Evolutionary conservation across 2,888 invertebrate species (phyloP).

Genomic region (Yponomeuta malinellus): DNA sequence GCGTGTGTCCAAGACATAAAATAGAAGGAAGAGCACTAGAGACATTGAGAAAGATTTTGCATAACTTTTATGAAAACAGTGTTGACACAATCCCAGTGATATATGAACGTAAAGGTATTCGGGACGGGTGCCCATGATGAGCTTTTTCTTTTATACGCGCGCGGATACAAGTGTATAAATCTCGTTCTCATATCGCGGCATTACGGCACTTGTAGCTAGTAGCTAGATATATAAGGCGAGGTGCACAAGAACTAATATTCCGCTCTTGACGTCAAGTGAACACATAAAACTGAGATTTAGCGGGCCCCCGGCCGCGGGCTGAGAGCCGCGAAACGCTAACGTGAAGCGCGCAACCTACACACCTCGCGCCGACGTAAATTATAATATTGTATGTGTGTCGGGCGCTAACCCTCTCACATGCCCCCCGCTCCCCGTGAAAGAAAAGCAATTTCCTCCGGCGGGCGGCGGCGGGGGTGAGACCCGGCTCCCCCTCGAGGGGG

Average conservation of each 20-base stretch:
- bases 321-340: slow-evolving; percentile 71
- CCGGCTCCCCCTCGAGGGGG: slow-evolving; percentile 14
- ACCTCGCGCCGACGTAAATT: slow-evolving; percentile 75
- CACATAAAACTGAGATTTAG: slow-evolving; percentile 76
- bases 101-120: slow-evolving; percentile 5
- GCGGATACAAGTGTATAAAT: slow-evolving; percentile 8
- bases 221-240: slow-evolving; percentile 50
- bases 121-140: slow-evolving; percentile 5
- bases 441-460: slow-evolving; percentile 74
- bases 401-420: slow-evolving; percentile 67
- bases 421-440: slow-evolving; percentile 65
- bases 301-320: slow-evolving; percentile 65
- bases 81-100: background rate
- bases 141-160: slow-evolving; percentile 1
- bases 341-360: slow-evolving; percentile 67
- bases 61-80: background rate
- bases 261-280: slow-evolving; percentile 74
- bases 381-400: slow-evolving; percentile 67
- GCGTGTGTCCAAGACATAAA: background rate
- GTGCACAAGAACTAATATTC: slow-evolving; percentile 70
- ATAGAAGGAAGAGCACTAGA: background rate
- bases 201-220: slow-evolving; percentile 49
- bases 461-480: slow-evolving; percentile 30
- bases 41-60: background rate
- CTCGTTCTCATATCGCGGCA: slow-evolving; percentile 7